A percentile compares a stretch with the other conserved stretches of the same genome.
These are phyloP conservation scores for Microctonus hyperodae DNA, from an alignment of 2,888 invertebrate genomes.

Conservation along the genomic window DNA sequence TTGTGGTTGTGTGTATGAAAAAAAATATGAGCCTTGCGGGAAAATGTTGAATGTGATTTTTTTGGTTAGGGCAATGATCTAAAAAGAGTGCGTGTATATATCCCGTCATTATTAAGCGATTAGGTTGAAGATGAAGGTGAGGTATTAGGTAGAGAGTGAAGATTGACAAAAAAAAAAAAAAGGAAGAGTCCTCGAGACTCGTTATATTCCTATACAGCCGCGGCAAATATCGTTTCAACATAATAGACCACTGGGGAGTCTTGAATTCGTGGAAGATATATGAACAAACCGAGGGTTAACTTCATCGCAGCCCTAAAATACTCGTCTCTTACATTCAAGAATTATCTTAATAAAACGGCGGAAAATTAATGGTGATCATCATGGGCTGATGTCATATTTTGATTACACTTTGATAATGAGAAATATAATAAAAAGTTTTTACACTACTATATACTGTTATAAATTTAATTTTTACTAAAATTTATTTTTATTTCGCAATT, in stretches of 20 bases:
- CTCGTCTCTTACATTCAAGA: not conserved
- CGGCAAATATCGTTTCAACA: conserved; percentile 5
- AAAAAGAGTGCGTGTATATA: conserved; percentile 30
- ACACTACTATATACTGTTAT: not conserved
- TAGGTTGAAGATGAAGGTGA: conserved; percentile 43
- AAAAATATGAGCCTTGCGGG: not conserved
- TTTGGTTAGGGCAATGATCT: conserved; percentile 12
- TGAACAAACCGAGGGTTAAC: not conserved
- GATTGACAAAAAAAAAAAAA: conserved; percentile 9
- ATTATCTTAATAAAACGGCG: not conserved
- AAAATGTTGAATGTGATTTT: conserved; percentile 15
- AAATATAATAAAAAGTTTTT: not conserved
- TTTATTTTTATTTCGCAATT: not conserved
- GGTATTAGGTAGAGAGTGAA: conserved; percentile 13
- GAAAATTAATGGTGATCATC: conserved; percentile 6
- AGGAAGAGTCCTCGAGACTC: conserved; percentile 2
- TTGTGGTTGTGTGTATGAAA: not conserved
- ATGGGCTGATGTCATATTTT: not conserved
- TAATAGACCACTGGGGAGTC: conserved; percentile 14
- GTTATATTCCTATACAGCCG: conserved; percentile 9
- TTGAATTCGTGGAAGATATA: conserved; percentile 14
- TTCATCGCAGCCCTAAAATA: conserved; percentile 3
- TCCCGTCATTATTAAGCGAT: conserved; percentile 59
- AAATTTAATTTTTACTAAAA: not conserved
- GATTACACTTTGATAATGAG: not conserved